phyloP scores from a whole-genome alignment of 2,888 invertebrate species.

The Eupsilia transversa region DNA sequence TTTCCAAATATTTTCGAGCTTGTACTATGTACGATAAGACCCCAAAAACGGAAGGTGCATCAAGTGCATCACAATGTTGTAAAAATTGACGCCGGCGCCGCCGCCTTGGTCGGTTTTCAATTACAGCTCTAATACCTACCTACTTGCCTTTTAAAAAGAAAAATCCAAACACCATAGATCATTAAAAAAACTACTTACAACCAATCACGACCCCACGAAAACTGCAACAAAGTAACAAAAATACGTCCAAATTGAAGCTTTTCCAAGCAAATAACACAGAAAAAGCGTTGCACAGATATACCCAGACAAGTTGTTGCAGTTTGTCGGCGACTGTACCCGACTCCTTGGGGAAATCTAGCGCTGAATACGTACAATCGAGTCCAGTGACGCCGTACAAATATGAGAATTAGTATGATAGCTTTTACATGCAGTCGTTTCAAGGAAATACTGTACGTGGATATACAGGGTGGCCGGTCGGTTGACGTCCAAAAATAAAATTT shows the following conservation, averaged over 20 bases:
- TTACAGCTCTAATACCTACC: no score
- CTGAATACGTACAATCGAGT: slow-evolving; percentile 65
- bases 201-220: not conserved
- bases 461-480: no score
- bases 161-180: not conserved
- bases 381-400: slow-evolving; percentile 64
- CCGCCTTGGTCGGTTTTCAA: no score
- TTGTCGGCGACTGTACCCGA: slow-evolving; percentile 58
- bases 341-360: slow-evolving; percentile 66
- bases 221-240: slow-evolving; percentile 41
- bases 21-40: no score
- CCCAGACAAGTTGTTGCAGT: slow-evolving; percentile 68
- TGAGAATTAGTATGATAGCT: slow-evolving; percentile 58
- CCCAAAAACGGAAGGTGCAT: no score
- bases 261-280: slow-evolving; percentile 44
- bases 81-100: no score
- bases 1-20: no score
- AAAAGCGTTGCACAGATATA: slow-evolving; percentile 57
- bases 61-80: no score
- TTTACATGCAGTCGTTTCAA: slow-evolving; percentile 35
- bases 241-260: slow-evolving; percentile 35
- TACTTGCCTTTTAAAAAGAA: no score
- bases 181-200: slow-evolving; percentile 4
- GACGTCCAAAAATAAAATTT: no score
- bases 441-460: slow-evolving; percentile 13